These are phyloP conservation scores for Metridium senile DNA, from an alignment of 92 coral and sea anemone genomes.

Conservation along the genomic window DNA sequence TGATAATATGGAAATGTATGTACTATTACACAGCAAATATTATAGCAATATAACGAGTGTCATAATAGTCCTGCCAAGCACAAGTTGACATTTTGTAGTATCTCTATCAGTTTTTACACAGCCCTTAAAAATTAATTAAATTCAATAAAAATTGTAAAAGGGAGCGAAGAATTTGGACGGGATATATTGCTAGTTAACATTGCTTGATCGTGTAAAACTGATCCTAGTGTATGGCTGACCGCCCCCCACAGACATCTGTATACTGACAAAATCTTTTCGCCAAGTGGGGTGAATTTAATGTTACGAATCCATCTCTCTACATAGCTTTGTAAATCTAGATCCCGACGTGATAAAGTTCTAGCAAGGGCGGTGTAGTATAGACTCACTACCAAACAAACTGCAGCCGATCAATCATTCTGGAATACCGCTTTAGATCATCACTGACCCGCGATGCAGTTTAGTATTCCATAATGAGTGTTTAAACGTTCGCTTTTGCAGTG, in stretches of 20 bases:
- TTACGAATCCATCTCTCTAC: slow-evolving; percentile 2
- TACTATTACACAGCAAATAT: slow-evolving; percentile 9
- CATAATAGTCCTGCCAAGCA: slow-evolving; percentile 19
- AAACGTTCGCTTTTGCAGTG: background rate
- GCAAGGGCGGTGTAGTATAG: background rate
- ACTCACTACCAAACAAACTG: background rate
- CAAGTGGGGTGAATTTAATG: slow-evolving; percentile 7
- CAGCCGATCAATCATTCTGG: slow-evolving; percentile 11
- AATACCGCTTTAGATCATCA: background rate
- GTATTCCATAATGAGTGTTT: slow-evolving; percentile 24
- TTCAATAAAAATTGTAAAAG: too few species aligned
- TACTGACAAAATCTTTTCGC: background rate
- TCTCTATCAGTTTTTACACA: too few species aligned
- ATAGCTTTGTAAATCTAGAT: slow-evolving; percentile 16
- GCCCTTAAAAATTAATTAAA: too few species aligned
- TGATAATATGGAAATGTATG: too few species aligned
- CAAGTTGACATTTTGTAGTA: slow-evolving; percentile 12
- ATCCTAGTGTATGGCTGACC: background rate
- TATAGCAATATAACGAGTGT: slow-evolving; percentile 22
- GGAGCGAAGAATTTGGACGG: too few species aligned
- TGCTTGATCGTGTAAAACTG: background rate
- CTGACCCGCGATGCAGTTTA: background rate
- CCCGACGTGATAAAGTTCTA: slow-evolving; percentile 1
- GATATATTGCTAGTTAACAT: too few species aligned
- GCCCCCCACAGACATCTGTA: background rate